These are phyloP conservation scores for Tychaedon coryphoeus DNA, from an alignment of 2,113 vertebrate species.

Conservation along the genomic window DNA sequence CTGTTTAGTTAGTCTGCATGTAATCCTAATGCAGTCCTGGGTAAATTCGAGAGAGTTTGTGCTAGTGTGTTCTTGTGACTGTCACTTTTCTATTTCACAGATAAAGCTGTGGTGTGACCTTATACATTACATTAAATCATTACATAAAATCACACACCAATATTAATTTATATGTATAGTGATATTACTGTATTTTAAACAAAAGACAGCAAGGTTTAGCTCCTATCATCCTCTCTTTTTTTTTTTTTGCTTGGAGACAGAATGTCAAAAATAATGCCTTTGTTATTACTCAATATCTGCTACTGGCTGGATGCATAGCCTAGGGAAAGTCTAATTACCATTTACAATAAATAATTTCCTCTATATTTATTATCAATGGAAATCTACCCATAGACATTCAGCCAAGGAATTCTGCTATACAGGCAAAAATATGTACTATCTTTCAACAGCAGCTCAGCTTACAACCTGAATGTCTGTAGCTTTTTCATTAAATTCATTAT, in stretches of 20 bases:
- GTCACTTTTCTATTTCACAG: not conserved
- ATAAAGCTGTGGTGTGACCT: not conserved
- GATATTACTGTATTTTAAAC: not conserved
- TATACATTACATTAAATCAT: not conserved
- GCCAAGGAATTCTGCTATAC: constrained; percentile 22
- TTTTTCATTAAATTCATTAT: constrained; percentile 72
- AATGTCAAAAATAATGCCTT: not conserved
- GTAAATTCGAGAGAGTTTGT: not conserved
- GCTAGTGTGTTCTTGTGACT: not conserved
- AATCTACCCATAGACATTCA: constrained; percentile 34
- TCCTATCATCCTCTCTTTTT: not conserved
- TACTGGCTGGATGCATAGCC: not conserved
- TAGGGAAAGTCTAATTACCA: constrained; percentile 35
- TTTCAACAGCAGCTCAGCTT: constrained; percentile 42
- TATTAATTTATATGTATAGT: not conserved
- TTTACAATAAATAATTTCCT: constrained; percentile 62
- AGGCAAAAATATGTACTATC: constrained; percentile 40
- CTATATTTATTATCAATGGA: constrained; percentile 40
- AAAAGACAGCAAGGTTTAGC: not conserved
- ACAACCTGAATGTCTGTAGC: constrained; percentile 55
- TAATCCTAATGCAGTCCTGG: not conserved
- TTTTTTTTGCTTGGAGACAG: not conserved
- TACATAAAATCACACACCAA: not conserved
- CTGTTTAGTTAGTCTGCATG: not conserved
- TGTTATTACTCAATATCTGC: constrained; percentile 8